phyloP scores from a whole-genome alignment of 2,888 invertebrate genomes.

The Mythimna loreyi region DNA sequence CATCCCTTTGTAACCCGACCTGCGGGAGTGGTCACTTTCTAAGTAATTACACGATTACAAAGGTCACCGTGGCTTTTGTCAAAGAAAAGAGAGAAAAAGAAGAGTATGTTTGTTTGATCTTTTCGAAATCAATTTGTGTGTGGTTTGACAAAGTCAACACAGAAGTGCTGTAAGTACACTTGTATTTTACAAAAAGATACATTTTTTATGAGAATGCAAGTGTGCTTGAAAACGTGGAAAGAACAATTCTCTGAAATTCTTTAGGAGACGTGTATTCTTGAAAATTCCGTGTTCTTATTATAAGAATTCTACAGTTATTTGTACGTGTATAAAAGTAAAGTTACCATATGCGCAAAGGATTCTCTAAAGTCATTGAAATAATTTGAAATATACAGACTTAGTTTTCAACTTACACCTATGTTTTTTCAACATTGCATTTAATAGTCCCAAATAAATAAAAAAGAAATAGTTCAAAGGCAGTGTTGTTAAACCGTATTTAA shows the following conservation, averaged over 20 bases:
- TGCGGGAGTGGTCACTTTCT: conserved; percentile 28
- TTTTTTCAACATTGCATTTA: too few relatives aligned
- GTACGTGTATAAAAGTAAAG: background rate
- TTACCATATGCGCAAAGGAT: background rate
- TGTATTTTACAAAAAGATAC: background rate
- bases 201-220: background rate
- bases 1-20: conserved; percentile 23
- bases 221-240: background rate
- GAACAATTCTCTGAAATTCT: background rate
- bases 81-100: too few relatives aligned
- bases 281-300: background rate
- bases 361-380: background rate
- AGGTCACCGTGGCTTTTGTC: conserved; percentile 11
- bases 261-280: background rate
- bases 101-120: background rate
- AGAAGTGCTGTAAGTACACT: too few relatives aligned
- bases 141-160: background rate
- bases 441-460: too few relatives aligned
- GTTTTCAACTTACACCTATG: too few relatives aligned
- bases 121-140: conserved; percentile 5
- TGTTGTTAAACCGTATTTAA: too few relatives aligned
- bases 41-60: conserved; percentile 46
- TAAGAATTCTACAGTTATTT: background rate
- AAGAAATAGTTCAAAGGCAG: too few relatives aligned
- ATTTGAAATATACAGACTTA: background rate